phyloP scores from a whole-genome alignment of 1,140 invertebrate species.

The Artemia franciscana region DNA sequence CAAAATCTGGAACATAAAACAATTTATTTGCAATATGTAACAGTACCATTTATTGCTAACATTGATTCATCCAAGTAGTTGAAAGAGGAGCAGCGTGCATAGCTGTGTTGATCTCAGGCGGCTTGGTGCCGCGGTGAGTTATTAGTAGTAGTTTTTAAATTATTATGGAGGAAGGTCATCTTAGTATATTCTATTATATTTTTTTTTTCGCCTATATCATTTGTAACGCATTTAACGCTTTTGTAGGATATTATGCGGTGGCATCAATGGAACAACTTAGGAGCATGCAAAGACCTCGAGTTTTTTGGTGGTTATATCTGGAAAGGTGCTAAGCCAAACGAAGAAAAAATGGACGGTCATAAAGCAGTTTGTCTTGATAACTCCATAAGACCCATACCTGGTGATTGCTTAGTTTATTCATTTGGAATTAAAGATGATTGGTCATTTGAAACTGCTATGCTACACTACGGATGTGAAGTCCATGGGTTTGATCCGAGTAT shows the following conservation, averaged over 20 bases:
- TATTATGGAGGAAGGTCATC: too few relatives aligned
- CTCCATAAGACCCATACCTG: background rate
- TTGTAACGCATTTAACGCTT: too few relatives aligned
- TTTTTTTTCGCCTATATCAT: too few relatives aligned
- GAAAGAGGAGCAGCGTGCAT: too few relatives aligned
- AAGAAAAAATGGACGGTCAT: background rate
- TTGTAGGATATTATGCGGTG: background rate
- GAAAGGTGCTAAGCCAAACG: background rate
- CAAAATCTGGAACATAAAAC: too few relatives aligned
- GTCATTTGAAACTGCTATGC: slow-evolving; percentile 15
- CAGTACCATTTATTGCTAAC: too few relatives aligned
- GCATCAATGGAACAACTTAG: background rate
- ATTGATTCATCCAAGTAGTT: too few relatives aligned
- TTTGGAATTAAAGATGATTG: slow-evolving; percentile 11
- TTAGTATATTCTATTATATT: too few relatives aligned
- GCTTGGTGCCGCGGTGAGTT: too few relatives aligned
- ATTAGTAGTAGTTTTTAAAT: too few relatives aligned
- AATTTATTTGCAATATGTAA: too few relatives aligned
- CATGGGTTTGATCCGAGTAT: slow-evolving; percentile 15
- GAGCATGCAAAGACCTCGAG: background rate
- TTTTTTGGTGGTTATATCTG: background rate
- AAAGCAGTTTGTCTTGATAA: slow-evolving; percentile 2
- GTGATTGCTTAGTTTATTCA: background rate
- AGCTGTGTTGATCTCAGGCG: too few relatives aligned
- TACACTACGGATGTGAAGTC: slow-evolving; percentile 13